Evolutionary conservation across 2,113 vertebrate species (phyloP).

Genomic region (Tinamus guttatus): DNA sequence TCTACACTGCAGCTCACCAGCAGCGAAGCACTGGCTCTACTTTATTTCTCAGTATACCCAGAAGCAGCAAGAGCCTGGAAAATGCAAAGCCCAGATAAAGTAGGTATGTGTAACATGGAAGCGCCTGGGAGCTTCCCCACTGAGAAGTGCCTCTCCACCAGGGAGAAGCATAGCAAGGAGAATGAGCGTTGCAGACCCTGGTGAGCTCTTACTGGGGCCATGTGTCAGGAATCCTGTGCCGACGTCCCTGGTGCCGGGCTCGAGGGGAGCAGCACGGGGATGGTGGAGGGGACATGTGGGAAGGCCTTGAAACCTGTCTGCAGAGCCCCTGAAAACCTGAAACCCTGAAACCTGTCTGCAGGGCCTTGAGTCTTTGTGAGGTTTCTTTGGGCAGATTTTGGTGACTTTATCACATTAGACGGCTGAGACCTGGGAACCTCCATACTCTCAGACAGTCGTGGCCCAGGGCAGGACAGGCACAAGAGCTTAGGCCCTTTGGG

Average conservation of each 20-base stretch:
- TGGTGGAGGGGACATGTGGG: too few species aligned
- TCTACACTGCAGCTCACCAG: constrained; percentile 21
- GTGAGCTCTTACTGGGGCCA: neutral
- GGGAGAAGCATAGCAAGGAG: neutral
- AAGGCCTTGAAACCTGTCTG: neutral
- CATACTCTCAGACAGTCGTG: neutral
- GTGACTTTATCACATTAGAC: neutral
- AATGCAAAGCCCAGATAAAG: neutral
- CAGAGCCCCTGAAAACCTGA: neutral
- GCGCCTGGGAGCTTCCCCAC: too few species aligned
- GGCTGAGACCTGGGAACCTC: neutral
- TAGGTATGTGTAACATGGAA: neutral
- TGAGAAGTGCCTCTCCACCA: too few species aligned
- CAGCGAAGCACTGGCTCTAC: constrained; percentile 22
- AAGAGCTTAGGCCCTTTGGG: neutral
- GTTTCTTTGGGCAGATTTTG: neutral
- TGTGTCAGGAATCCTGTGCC: too few species aligned
- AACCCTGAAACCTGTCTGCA: neutral
- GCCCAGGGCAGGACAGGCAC: neutral
- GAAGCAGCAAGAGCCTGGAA: neutral
- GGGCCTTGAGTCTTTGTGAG: neutral
- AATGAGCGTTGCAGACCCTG: too few species aligned
- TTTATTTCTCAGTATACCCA: neutral
- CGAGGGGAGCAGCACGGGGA: neutral
- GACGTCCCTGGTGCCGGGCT: neutral